Evolutionary conservation across 2,113 vertebrate species (phyloP).

Genomic region (Gymnorhina tibicen): DNA sequence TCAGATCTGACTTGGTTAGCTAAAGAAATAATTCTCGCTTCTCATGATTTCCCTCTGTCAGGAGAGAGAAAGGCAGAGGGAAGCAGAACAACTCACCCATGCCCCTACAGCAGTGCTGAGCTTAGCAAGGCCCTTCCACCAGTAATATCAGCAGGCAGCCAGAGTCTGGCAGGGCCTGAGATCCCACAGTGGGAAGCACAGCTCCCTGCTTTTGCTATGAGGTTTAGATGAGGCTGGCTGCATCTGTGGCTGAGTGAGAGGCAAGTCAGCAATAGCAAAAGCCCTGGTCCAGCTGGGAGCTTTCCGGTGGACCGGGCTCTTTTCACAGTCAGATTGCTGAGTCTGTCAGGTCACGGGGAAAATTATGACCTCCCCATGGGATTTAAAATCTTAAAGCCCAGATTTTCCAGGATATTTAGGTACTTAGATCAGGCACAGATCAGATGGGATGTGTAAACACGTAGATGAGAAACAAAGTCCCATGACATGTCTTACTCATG

Average conservation of each 20-base stretch:
- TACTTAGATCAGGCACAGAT: neutral
- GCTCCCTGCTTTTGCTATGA: neutral
- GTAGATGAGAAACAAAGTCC: neutral
- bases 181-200: neutral
- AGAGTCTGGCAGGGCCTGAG: neutral
- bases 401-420: neutral
- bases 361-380: neutral
- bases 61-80: neutral
- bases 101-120: neutral
- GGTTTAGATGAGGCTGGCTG: neutral
- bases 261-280: neutral
- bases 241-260: fast-evolving
- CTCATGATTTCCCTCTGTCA: neutral
- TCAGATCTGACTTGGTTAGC: slow-evolving; percentile 13
- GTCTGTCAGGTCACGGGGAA: fast-evolving
- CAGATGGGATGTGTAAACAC: neutral
- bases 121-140: neutral
- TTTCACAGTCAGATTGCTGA: fast-evolving
- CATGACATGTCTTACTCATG: fast-evolving
- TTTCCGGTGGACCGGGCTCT: neutral
- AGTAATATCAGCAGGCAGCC: neutral
- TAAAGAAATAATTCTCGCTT: neutral
- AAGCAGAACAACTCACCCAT: neutral
- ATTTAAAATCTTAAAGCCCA: neutral
- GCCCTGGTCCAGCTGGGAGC: neutral